Base-by-base conservation (phyloP, 1,140 invertebrate species). In the Campoletis sonorensis region DNA sequence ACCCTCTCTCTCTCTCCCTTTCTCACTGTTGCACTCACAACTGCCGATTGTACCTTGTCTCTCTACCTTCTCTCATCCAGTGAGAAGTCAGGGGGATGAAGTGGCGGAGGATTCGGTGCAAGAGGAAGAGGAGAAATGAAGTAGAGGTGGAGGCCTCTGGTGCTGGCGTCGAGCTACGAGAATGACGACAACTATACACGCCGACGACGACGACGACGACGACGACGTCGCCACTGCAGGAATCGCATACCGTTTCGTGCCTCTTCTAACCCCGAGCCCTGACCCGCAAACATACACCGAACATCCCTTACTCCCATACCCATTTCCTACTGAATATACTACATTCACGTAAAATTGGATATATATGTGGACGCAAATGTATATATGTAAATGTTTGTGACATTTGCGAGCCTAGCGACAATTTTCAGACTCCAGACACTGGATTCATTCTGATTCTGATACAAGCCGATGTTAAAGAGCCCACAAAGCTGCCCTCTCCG, bases 161-260 rank as follows among this genome's bases (percentile, higher is more conserved):
- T 54, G 26, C 26, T 75, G 26, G 75, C 51, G 75, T 77, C 75
- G 54, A 61, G 51, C 75, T 21, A 77, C 54, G 49, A 75, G 40
- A 26, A 77, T n/a, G 23, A 51, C 51, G 15, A 64, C 27, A 27
- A 45, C 40, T 45, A 45, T 3, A 45, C 40, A 77, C 51, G 26
- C 37, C 54, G 51, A 40, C 30, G 75, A 33, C 27, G 30, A 71
- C 51, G 15, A 64, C 27, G 51, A 77, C 51, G 26, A 40, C 54
- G 51, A 40, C 30, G 75, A 33, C 27, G 30, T 33, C 23, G 40
- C 73, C 70, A 73, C 81, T 82, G 81, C 81, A 77, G 76, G 68
- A 81, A 77, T 81, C 80, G 49, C 80, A 68, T 75, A 81, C 64
- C 80, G 72, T 70, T 76, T 23, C 75, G 51, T 77, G 51, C 75